Base-by-base conservation (phyloP, 2,797 vertebrate species). In the Basileuterus tristriatus region DNA sequence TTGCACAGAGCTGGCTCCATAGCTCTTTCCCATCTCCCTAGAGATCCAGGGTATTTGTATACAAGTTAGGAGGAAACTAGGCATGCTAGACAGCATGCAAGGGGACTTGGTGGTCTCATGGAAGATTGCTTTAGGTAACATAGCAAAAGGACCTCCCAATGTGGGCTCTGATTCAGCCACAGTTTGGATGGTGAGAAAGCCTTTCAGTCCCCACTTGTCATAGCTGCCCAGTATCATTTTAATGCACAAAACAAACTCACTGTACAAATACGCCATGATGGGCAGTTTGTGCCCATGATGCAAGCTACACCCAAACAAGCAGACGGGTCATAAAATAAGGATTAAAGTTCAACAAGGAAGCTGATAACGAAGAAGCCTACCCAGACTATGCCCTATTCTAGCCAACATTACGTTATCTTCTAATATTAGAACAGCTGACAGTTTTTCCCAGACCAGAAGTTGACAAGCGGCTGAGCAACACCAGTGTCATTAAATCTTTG, bases 261-360 rank as follows among this genome's bases (percentile, higher is more conserved):
- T 62, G 39, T 34, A 75, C 81, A 44, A 56, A 60, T 77, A 83
- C 75, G 89, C 63, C 92, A 64, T 9, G 44, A 88, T 12, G 22
- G 72, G 81, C 49, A 41, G 79, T 15, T 49, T 87, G 55, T 93
- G 81, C 82, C 82, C 76, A 9, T 39, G 70, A 59, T 59, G 76
- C 79, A 81, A 92, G 44, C 70, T 68, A 87, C 76, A 84, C 75
- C 81, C 89, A 90, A 95, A 96, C 39, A 71, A 93, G 75, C 23
- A 2, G 58, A 95, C 89, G n/a, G 46, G 47, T 82, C 90, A 72
- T 94, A 94, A 92, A 91, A 69, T 30, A 67, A 75, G 70, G 89
- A 96, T 94, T 95, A 89, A 95, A 97, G 96, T 94, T 81, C 86
- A 59, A n/a, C 59, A 77, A 88, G 59, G 72, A 92, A 92, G 71